Conservation (phyloP, 2,797 vertebrate species). For the Channallabes apus region DNA sequence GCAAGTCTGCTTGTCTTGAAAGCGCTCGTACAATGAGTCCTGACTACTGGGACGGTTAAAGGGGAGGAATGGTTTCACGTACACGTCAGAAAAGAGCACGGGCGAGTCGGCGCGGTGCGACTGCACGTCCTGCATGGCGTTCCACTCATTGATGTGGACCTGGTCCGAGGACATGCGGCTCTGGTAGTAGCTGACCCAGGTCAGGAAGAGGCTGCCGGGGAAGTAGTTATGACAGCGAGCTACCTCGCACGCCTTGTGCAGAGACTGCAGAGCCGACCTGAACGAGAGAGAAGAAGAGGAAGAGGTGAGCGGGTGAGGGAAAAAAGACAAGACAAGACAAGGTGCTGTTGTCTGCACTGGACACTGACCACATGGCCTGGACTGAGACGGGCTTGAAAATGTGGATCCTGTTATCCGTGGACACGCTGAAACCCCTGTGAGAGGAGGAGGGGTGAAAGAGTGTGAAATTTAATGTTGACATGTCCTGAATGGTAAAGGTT, state of each 20-base stretch:
- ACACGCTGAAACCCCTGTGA: conserved; percentile 93
- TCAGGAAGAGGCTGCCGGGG: conserved; percentile 95
- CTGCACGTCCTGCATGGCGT: conserved; percentile 96
- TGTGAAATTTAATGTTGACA: not conserved
- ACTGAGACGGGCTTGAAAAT: conserved; percentile 98
- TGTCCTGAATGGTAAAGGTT: not conserved
- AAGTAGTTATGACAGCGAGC: conserved; percentile 95
- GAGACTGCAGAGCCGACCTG: conserved; percentile 96
- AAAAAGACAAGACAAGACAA: not conserved
- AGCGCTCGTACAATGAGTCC: not conserved
- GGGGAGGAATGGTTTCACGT: conserved; percentile 65
- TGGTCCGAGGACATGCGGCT: conserved; percentile 94
- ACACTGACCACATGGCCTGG: conserved; percentile 97
- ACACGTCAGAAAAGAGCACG: conserved; percentile 94
- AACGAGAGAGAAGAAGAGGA: conserved; percentile 10
- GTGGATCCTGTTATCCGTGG: conserved; percentile 93
- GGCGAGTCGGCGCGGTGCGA: conserved; percentile 94
- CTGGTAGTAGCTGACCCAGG: conserved; percentile 99
- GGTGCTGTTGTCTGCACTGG: not conserved
- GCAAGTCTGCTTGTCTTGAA: too few relatives aligned
- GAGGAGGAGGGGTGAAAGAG: conserved; percentile 10
- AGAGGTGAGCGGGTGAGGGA: not conserved
- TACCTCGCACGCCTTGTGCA: conserved; percentile 96
- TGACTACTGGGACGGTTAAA: not conserved
- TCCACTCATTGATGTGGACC: conserved; percentile 94